phyloP scores from a whole-genome alignment of 1,140 invertebrate genomes.

The Linepithema humile region DNA sequence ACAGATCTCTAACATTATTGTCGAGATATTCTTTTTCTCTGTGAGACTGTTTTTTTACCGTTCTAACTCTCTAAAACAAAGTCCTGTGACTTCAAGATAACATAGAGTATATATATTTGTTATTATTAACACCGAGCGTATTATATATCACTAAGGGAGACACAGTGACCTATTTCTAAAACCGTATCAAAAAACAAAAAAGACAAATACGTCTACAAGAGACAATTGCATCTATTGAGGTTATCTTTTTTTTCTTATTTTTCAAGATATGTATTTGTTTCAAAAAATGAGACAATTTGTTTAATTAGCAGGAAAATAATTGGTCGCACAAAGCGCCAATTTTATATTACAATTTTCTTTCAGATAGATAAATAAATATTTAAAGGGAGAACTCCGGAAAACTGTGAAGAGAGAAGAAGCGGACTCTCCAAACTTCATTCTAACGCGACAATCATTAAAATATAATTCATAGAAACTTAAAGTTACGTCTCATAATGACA shows the following conservation, averaged over 20 bases:
- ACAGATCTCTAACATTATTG: too few species aligned
- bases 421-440: background rate
- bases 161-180: constrained; percentile 51
- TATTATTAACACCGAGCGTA: background rate
- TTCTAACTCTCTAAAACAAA: background rate
- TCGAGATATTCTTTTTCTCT: too few species aligned
- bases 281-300: too few species aligned
- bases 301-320: background rate
- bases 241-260: background rate
- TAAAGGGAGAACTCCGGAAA: background rate
- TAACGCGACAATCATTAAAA: background rate
- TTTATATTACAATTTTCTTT: too few species aligned
- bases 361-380: background rate
- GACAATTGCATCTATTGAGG: background rate
- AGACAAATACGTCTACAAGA: background rate
- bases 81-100: background rate
- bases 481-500: background rate
- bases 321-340: too few species aligned
- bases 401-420: background rate
- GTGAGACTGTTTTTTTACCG: background rate
- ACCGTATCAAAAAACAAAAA: constrained; percentile 20
- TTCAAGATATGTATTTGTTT: background rate
- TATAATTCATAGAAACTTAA: constrained; percentile 3
- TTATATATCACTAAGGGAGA: background rate
- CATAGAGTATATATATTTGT: background rate